A percentile compares a stretch with the other conserved stretches of the same genome.
Conservation (phyloP, 2,113 vertebrate genomes). For the Chaetodon auriga region DNA sequence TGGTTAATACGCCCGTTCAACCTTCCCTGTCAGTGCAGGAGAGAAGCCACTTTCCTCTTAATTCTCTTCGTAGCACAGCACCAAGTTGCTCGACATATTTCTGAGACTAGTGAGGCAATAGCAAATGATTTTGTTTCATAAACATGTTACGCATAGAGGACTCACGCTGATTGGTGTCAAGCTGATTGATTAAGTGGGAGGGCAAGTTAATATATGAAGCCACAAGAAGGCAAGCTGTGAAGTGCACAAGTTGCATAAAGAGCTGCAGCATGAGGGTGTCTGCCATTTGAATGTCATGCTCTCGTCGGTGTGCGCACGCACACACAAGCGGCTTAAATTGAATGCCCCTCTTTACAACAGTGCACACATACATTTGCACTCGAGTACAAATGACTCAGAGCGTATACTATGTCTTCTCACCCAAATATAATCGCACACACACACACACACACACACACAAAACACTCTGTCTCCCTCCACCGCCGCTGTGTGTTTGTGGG, state of each 20-base stretch:
- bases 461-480: slow-evolving; percentile 18
- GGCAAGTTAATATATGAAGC: slow-evolving; percentile 61
- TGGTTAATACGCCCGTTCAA: slow-evolving; percentile 72
- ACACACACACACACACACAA: slow-evolving; percentile 31
- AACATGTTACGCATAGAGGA: slow-evolving; percentile 61
- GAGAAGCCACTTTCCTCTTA: slow-evolving; percentile 66
- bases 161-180: slow-evolving; percentile 70
- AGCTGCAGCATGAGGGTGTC: slow-evolving; percentile 17
- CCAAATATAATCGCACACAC: slow-evolving; percentile 40
- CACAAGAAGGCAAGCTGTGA: slow-evolving; percentile 42
- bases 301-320: slow-evolving; percentile 10
- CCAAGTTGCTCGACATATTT: slow-evolving; percentile 55
- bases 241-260: slow-evolving; percentile 37
- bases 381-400: slow-evolving; percentile 43
- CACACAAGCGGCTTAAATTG: slow-evolving; percentile 30
- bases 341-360: slow-evolving; percentile 44
- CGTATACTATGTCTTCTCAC: slow-evolving; percentile 30
- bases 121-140: slow-evolving; percentile 67
- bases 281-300: slow-evolving; percentile 14
- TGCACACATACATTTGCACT: slow-evolving; percentile 44
- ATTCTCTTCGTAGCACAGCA: slow-evolving; percentile 58
- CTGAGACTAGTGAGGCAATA: slow-evolving; percentile 40
- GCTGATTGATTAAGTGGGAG: slow-evolving; percentile 71
- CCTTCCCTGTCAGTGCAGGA: slow-evolving; percentile 60
- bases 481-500: slow-evolving; percentile 50